These are phyloP conservation scores for Calameuta pallipes DNA, from an alignment of 2,888 invertebrate species.

Conservation along the genomic window DNA sequence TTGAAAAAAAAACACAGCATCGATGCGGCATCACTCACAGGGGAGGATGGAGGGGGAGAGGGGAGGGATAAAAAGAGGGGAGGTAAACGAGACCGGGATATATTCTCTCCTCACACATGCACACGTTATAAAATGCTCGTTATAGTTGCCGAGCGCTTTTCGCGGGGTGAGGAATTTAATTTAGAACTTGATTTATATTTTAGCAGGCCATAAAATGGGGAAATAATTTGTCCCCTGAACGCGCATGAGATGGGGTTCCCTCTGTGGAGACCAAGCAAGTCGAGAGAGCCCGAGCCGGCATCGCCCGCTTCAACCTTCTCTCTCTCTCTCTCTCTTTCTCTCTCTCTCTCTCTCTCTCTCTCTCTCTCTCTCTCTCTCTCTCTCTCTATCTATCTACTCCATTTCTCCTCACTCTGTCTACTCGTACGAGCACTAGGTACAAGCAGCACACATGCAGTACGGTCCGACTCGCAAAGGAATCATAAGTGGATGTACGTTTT, in stretches of 20 bases:
- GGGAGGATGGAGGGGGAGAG: too few relatives aligned
- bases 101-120: conserved; percentile 20
- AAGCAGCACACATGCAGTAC: background rate
- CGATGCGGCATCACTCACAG: conserved; percentile 19
- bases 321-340: conserved; percentile 11
- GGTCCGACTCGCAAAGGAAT: background rate
- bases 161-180: conserved; percentile 61
- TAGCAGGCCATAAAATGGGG: conserved; percentile 64
- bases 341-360: conserved; percentile 6
- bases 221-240: conserved; percentile 65
- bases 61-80: too few relatives aligned
- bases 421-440: conserved; percentile 12
- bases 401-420: conserved; percentile 25
- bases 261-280: background rate
- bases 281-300: conserved; percentile 5
- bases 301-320: conserved; percentile 24
- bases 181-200: conserved; percentile 66
- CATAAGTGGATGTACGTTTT: background rate
- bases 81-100: background rate
- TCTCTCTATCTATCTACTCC: background rate
- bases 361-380: background rate
- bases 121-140: conserved; percentile 62
- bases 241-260: conserved; percentile 56
- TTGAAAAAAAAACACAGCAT: conserved; percentile 5
- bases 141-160: conserved; percentile 44